Evolutionary conservation across 2,888 invertebrate genomes (phyloP).

Genomic region (Digitonthophagus gazella): DNA sequence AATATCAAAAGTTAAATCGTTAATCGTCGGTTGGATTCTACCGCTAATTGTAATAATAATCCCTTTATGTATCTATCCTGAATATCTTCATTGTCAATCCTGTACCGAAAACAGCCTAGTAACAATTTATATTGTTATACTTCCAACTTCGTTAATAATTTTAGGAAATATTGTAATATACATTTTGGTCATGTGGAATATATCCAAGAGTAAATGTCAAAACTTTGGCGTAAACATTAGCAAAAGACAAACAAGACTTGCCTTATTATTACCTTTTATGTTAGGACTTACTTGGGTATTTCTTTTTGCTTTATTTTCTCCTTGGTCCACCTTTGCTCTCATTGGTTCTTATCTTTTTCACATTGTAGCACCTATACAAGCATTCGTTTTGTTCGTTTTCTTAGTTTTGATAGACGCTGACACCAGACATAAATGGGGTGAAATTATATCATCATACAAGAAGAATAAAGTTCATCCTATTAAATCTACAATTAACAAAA

Average conservation of each 20-base stretch:
- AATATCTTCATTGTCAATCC: constrained; percentile 20
- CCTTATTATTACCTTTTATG: constrained; percentile 21
- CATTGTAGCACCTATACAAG: constrained; percentile 21
- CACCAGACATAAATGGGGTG: constrained; percentile 15
- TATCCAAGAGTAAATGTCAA: constrained; percentile 19
- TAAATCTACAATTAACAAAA: not conserved
- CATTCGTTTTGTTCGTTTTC: constrained; percentile 21
- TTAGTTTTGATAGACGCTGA: constrained; percentile 18
- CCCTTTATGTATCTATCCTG: constrained; percentile 15
- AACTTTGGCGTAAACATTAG: constrained; percentile 8
- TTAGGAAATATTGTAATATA: constrained; percentile 21
- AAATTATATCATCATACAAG: constrained; percentile 1
- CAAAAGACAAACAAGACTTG: constrained; percentile 18
- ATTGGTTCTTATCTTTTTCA: constrained; percentile 23
- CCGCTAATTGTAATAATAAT: constrained; percentile 16
- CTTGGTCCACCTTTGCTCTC: constrained; percentile 20
- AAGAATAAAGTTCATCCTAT: not conserved
- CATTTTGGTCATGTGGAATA: constrained; percentile 18
- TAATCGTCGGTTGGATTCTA: constrained; percentile 20
- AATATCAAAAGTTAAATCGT: constrained; percentile 1
- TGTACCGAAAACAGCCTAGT: constrained; percentile 19
- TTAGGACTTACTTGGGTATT: constrained; percentile 24
- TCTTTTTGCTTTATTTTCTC: constrained; percentile 22
- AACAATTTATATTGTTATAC: constrained; percentile 21
- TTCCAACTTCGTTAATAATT: constrained; percentile 21